phyloP scores from a whole-genome alignment of 2,888 invertebrate species.

The Metacarcinus magister region DNA sequence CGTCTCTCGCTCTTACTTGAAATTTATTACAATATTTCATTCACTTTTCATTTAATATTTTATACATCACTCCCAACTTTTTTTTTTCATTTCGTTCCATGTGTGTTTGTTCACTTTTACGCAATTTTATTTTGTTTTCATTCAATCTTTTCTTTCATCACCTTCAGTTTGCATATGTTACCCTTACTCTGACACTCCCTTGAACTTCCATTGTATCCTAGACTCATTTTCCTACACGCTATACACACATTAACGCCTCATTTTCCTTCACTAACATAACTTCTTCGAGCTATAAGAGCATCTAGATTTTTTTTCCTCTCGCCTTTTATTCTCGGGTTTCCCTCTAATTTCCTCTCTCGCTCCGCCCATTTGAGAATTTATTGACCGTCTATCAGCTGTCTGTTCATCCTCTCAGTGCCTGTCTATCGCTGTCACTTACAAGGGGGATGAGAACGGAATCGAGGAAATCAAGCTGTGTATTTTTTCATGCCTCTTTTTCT shows the following conservation, averaged over 20 bases:
- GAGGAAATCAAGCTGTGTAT: background rate
- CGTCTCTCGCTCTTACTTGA: no score
- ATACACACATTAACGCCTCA: background rate
- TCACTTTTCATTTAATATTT: background rate
- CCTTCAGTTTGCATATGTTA: background rate
- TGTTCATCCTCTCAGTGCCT: background rate
- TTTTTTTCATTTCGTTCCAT: background rate
- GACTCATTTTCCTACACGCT: background rate
- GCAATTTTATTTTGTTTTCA: background rate
- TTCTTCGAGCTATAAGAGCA: background rate
- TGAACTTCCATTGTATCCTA: background rate
- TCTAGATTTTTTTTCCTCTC: background rate
- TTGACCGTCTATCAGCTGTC: conserved; percentile 11
- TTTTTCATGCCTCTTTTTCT: background rate
- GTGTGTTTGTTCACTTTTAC: background rate
- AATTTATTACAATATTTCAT: background rate
- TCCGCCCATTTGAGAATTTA: background rate
- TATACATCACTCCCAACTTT: no score
- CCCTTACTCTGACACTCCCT: background rate
- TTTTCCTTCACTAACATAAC: background rate
- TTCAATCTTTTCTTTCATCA: background rate
- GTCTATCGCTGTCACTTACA: conserved; percentile 21
- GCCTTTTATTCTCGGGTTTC: background rate
- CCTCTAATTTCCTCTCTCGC: background rate
- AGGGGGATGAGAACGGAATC: background rate